Conservation (phyloP, 2,888 invertebrate genomes). For the Tineola bisselliella region DNA sequence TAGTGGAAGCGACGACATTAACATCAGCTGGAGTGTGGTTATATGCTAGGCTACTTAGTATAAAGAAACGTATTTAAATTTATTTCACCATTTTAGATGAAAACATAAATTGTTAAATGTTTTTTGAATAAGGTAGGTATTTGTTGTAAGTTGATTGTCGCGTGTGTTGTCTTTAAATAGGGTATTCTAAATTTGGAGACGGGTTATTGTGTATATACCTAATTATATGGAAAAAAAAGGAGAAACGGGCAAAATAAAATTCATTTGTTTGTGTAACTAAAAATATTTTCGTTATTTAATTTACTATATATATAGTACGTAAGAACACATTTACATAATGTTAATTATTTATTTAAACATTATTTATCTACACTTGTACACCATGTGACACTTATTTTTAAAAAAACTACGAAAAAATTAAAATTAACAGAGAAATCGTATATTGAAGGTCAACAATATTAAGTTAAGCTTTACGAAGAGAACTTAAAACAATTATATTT, state of each 20-base stretch:
- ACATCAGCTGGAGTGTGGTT: too few species aligned
- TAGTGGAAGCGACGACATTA: too few species aligned
- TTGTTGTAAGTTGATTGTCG: too few species aligned
- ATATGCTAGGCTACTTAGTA: too few species aligned
- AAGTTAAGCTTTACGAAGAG: slow-evolving; percentile 49
- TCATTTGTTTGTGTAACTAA: slow-evolving; percentile 53
- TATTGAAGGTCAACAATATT: slow-evolving; percentile 64
- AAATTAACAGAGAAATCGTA: slow-evolving; percentile 48
- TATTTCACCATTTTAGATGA: too few species aligned
- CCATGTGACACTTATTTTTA: slow-evolving; percentile 65
- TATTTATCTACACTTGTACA: slow-evolving; percentile 70
- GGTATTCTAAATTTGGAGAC: too few species aligned
- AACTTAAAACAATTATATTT: slow-evolving; percentile 50
- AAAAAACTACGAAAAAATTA: slow-evolving; percentile 28
- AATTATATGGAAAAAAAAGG: too few species aligned
- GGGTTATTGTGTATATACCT: too few species aligned
- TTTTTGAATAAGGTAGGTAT: too few species aligned
- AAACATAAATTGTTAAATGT: too few species aligned
- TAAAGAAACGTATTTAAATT: too few species aligned
- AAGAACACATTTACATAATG: slow-evolving; percentile 70
- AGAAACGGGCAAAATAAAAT: background rate
- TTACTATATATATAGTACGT: slow-evolving; percentile 68
- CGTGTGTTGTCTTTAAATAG: too few species aligned
- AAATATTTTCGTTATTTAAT: slow-evolving; percentile 69
- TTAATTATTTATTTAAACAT: slow-evolving; percentile 63